Evolutionary conservation across 2,888 invertebrate species (phyloP), one percentile per base, ranked within the genome.

Genomic region (Cantharis flavilabris): DNA sequence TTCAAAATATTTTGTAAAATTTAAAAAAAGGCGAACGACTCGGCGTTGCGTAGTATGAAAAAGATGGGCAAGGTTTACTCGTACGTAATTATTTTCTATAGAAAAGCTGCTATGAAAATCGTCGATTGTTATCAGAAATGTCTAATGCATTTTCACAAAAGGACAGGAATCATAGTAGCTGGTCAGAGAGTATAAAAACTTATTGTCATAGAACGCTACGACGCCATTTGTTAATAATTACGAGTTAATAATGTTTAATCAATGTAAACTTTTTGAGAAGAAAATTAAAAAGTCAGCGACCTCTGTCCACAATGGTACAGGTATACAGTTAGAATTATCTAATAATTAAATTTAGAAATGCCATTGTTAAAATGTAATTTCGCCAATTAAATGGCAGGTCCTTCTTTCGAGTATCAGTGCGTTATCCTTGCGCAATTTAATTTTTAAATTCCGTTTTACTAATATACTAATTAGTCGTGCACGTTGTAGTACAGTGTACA

Each of bases 181-280:
- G 76, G 78, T 76, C 78, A 78, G 78, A 71, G 78, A 78, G 78
- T 78, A 76, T 76, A 78, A 74, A 78, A 74, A 73, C 73, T 78
- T 78, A 78, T 78, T 78, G 78, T 76, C 49, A 76, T 33, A 62
- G 76, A 76, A 76, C 69, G 76, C 69, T 76, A 76, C 76, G 74
- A 76, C 76, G 76, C 71, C 73, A 76, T 73, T 78, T 71, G 73
- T 67, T 76, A 76, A 78, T 74, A 73, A 76, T 76, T 78, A 63
- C 75, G 72, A 72, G 70, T 72, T 69, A 23, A 23, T 28, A 71
- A 65, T 69, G 71, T 70, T 69, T 69, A 75, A 77, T 72, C 75
- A 77, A 75, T 77, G 77, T 33, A 72, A 77, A 77, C 74, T 33
- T 65, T 70, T 71, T 70, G 73, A 72, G 78, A 70, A 72, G 28